Percentiles rank a stretch among this genome's conserved stretches.
phyloP scores from a whole-genome alignment of 2,888 invertebrate genomes.

The Hypolimnas misippus region DNA sequence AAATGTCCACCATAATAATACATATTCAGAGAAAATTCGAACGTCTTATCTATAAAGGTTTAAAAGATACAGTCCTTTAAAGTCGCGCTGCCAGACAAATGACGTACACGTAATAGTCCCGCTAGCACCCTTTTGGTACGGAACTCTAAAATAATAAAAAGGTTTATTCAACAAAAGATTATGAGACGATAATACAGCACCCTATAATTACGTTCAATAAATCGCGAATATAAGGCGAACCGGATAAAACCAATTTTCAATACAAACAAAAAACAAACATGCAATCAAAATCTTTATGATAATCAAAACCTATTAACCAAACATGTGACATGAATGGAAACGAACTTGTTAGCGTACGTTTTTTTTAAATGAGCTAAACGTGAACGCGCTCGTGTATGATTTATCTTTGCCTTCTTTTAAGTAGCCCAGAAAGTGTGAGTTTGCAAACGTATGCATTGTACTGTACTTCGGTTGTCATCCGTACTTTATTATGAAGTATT shows the following conservation, averaged over 20 bases:
- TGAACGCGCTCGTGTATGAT: slow-evolving; percentile 8
- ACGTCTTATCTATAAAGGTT: too few species aligned
- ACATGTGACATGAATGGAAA: slow-evolving; percentile 51
- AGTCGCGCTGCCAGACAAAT: too few species aligned
- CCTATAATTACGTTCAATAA: slow-evolving; percentile 72
- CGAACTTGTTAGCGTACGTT: slow-evolving; percentile 42
- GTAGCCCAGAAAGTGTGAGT: too few species aligned
- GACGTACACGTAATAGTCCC: too few species aligned
- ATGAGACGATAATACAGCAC: slow-evolving; percentile 47
- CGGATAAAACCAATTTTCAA: slow-evolving; percentile 55
- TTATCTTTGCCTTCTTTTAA: too few species aligned
- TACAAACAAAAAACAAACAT: slow-evolving; percentile 49
- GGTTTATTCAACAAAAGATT: slow-evolving; percentile 44
- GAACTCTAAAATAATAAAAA: slow-evolving; percentile 36
- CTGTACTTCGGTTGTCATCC: too few species aligned
- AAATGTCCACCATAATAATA: too few species aligned
- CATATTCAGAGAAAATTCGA: too few species aligned
- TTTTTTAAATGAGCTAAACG: slow-evolving; percentile 38
- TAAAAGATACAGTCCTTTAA: too few species aligned
- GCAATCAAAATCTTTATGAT: slow-evolving; percentile 45
- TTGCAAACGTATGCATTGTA: too few species aligned
- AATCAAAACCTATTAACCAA: slow-evolving; percentile 46
- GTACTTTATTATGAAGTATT: too few species aligned
- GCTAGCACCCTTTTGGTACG: too few species aligned
- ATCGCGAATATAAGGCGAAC: slow-evolving; percentile 52